Conservation (phyloP, 2,888 invertebrate genomes). For the Stenchaetothrips biformis region DNA sequence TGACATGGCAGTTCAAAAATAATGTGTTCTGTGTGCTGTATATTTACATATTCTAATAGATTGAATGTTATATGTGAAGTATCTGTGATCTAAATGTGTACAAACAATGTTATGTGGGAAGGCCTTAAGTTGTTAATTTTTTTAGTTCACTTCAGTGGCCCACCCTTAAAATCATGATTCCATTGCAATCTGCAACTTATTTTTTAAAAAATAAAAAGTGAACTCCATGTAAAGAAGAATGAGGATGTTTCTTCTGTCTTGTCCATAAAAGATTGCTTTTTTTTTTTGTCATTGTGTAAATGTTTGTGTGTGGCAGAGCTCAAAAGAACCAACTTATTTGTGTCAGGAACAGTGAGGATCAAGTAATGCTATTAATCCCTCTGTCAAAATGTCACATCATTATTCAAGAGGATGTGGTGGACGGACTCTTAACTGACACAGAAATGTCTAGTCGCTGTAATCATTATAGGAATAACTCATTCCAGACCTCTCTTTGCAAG, state of each 20-base stretch:
- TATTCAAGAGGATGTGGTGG: background rate
- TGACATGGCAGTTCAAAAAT: background rate
- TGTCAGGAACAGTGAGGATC: background rate
- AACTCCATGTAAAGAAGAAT: no score
- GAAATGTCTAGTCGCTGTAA: background rate
- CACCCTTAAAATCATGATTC: background rate
- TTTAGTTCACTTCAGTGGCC: background rate
- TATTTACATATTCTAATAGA: background rate
- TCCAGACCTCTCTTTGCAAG: background rate
- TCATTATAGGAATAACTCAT: background rate
- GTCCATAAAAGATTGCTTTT: background rate
- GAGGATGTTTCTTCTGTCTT: no score
- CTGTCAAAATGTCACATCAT: background rate
- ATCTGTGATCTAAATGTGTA: slow-evolving; percentile 25
- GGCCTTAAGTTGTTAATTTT: slow-evolving; percentile 3
- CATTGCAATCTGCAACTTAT: background rate
- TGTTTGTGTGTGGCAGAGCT: background rate
- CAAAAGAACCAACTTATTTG: background rate
- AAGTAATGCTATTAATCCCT: background rate
- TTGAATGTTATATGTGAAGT: slow-evolving; percentile 7
- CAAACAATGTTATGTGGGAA: slow-evolving; percentile 8
- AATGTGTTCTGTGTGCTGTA: background rate
- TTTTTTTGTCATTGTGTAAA: background rate
- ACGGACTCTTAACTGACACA: background rate
- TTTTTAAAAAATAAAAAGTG: background rate